Percentiles rank a stretch among this genome's conserved stretches.
phyloP scores from a whole-genome alignment of 2,888 invertebrate genomes.

The Falcaria lacertinaria region DNA sequence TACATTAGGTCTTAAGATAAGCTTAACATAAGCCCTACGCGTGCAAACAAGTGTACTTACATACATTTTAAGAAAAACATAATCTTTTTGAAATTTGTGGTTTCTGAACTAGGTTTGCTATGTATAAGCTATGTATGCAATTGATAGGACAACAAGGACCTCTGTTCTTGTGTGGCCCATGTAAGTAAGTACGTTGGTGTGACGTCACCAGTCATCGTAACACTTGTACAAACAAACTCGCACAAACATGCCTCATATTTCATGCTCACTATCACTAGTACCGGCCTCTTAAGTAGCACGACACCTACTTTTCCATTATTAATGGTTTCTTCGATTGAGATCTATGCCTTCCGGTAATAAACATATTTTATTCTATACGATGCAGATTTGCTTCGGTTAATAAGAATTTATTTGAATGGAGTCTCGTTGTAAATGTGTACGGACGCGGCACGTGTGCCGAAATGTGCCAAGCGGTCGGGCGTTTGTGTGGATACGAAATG shows the following conservation, averaged over 20 bases:
- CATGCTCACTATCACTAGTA: slow-evolving; percentile 27
- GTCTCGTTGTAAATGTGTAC: background rate
- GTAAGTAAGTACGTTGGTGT: slow-evolving; percentile 22
- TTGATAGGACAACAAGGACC: slow-evolving; percentile 36
- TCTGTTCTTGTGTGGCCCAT: no score
- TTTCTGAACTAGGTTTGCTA: no score
- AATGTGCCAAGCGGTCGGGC: background rate
- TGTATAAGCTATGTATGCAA: no score
- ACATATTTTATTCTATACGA: slow-evolving; percentile 21
- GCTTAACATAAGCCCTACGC: no score
- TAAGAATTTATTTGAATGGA: background rate
- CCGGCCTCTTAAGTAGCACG: slow-evolving; percentile 23
- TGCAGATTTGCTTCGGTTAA: slow-evolving; percentile 9
- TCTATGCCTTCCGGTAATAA: slow-evolving; percentile 26
- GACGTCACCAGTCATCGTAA: slow-evolving; percentile 37
- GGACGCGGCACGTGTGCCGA: no score
- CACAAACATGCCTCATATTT: slow-evolving; percentile 34
- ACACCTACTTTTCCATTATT: slow-evolving; percentile 22
- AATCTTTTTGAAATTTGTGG: no score
- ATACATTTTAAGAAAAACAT: no score
- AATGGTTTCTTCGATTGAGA: slow-evolving; percentile 27
- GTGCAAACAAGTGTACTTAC: no score
- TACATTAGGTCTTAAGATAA: no score
- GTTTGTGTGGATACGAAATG: no score
- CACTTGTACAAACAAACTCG: slow-evolving; percentile 46